phyloP scores from a whole-genome alignment of 2,888 invertebrate genomes.

The Zygogramma bicolorata region DNA sequence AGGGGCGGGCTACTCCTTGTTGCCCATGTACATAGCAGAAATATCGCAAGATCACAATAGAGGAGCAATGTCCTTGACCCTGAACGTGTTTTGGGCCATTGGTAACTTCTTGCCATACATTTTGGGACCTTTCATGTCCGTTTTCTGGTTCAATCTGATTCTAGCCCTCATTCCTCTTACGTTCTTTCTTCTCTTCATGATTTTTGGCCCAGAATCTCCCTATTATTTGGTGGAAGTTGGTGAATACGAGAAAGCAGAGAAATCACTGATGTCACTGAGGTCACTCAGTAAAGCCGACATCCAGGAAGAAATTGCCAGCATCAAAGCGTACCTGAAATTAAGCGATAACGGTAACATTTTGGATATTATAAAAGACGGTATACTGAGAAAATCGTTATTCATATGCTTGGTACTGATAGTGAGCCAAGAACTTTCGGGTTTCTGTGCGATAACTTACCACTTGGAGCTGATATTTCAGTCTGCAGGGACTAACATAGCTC shows the following conservation, averaged over 20 bases:
- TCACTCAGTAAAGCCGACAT: conserved; percentile 74
- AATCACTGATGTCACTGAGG: conserved; percentile 75
- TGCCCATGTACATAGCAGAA: conserved; percentile 89
- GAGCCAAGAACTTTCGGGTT: conserved; percentile 85
- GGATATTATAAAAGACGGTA: conserved; percentile 74
- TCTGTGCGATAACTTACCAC: conserved; percentile 84
- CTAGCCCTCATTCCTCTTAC: conserved; percentile 65
- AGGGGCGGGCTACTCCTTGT: conserved; percentile 78
- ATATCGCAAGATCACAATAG: conserved; percentile 81
- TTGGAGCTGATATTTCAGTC: conserved; percentile 77
- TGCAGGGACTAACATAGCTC: conserved; percentile 73
- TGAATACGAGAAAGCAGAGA: conserved; percentile 72
- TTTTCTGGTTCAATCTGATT: conserved; percentile 72
- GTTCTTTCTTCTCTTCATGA: conserved; percentile 70
- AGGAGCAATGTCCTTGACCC: conserved; percentile 76
- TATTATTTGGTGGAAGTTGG: conserved; percentile 75
- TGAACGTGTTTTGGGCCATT: conserved; percentile 78
- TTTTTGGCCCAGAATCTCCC: conserved; percentile 86
- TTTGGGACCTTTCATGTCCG: conserved; percentile 78
- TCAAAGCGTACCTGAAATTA: conserved; percentile 41
- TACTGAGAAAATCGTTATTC: conserved; percentile 80
- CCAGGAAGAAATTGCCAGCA: conserved; percentile 68
- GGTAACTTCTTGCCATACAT: conserved; percentile 78
- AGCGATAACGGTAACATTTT: conserved; percentile 59
- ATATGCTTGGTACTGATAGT: conserved; percentile 69